Evolutionary conservation across 2,113 vertebrate species (phyloP), one percentile per base, ranked within the genome.

Genomic region (Petrocephalus zakoni): DNA sequence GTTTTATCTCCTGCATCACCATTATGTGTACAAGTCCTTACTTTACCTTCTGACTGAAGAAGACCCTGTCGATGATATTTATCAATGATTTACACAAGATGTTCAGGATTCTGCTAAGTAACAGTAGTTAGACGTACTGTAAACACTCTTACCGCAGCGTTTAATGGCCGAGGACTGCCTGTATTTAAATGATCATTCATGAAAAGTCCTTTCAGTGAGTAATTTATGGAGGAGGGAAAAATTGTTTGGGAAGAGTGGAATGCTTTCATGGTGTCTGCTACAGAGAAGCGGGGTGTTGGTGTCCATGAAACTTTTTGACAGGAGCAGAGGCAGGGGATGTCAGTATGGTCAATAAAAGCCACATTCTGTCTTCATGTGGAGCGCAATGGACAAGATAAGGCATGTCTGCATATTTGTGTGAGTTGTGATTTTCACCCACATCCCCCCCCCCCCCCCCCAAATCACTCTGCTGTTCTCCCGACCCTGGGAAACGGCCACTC

Each of bases 81-180:
- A 49, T 49, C 86, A 64, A 4, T 47, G 85, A 9, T 64, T 87
- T 64, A 42, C 42, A 68, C 37, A 7, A 87, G 75, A 42, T 34
- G 17, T 53, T 68, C 85, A 55, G 61, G 89, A 58, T 91, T 81
- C 90, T 34, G 55, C 89, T 81, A 89, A 92, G 85, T 29, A 89
- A 87, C 89, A 89, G 90, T 87, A 90, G 91, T 61, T 52, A 89
- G 56, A 87, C 88, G 2, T 4, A 47, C 86, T 87, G 56, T 68
- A 46, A 87, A 68, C 86, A 90, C 81, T 13, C n/a, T 85, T 91
- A 19, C 88, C 89, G 81, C 42, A 83, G 85, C 84, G 55, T 9
- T 90, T 89, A 92, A 92, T 90, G 88, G 64, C 78, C 6, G 19
- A n/a, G 8, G 11, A 42, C 78, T 22, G 21, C 15, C 78, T 22